A percentile compares a stretch with the other conserved stretches of the same genome.
Evolutionary conservation across 1,140 invertebrate species (phyloP).

Genomic region (Bombus difficillimus): DNA sequence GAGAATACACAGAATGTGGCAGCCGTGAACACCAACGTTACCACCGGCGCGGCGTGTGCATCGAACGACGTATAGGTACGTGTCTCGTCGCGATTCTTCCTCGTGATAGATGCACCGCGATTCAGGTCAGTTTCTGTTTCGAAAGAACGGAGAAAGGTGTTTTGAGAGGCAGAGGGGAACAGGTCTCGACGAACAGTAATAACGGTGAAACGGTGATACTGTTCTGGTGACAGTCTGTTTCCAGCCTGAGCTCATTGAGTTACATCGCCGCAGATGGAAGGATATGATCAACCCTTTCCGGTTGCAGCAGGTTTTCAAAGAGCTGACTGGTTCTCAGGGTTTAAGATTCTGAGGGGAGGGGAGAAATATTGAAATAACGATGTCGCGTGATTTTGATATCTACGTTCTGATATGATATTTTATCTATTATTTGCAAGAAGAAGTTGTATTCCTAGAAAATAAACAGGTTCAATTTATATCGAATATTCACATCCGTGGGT

Average conservation of each 20-base stretch:
- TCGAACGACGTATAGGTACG: slow-evolving; percentile 7
- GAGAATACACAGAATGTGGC: slow-evolving; percentile 22
- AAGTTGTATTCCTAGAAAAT: not conserved
- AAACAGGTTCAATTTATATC: not conserved
- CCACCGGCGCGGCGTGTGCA: not conserved
- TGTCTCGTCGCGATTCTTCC: slow-evolving; percentile 58
- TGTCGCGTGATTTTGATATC: not conserved
- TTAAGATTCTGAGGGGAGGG: not conserved
- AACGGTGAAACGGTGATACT: slow-evolving; percentile 37
- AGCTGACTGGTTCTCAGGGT: not conserved
- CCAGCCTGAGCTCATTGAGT: not conserved
- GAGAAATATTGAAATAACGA: not conserved
- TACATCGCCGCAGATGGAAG: not conserved
- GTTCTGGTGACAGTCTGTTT: slow-evolving; percentile 18
- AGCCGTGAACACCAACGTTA: not conserved
- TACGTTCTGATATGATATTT: too few species aligned
- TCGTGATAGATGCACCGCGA: slow-evolving; percentile 60
- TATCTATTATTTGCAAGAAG: not conserved
- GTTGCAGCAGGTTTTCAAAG: not conserved
- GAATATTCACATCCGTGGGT: not conserved
- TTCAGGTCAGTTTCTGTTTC: slow-evolving; percentile 54
- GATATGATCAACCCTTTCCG: not conserved
- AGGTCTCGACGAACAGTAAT: not conserved
- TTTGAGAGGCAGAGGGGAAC: not conserved
- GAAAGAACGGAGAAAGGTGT: slow-evolving; percentile 50